phyloP scores from a whole-genome alignment of 2,888 invertebrate genomes.

The Ischnura elegans region DNA sequence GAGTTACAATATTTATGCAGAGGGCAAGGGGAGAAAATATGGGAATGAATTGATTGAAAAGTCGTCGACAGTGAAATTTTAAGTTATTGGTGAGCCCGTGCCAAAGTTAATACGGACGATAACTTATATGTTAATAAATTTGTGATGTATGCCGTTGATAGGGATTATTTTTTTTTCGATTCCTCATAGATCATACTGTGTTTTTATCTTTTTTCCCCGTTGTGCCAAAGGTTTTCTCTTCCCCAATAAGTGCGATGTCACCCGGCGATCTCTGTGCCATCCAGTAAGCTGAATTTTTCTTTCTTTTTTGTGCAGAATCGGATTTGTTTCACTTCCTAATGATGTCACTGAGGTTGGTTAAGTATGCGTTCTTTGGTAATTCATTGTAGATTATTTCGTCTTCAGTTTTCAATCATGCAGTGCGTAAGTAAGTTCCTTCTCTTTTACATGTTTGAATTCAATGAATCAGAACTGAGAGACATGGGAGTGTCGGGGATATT shows the following conservation, averaged over 20 bases:
- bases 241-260: neutral
- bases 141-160: neutral
- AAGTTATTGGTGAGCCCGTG: neutral
- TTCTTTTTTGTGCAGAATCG: neutral
- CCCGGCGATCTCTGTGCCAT: neutral
- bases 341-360: conserved; percentile 39
- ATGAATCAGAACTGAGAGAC: conserved; percentile 70
- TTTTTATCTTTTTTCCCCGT: neutral
- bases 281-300: neutral
- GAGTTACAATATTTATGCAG: neutral
- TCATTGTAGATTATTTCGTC: neutral
- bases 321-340: neutral
- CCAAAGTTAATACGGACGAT: no score
- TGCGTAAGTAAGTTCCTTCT: neutral
- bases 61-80: no score
- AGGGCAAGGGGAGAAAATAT: neutral
- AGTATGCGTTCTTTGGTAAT: neutral
- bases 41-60: neutral
- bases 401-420: neutral
- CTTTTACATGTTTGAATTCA: neutral
- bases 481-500: conserved; percentile 76
- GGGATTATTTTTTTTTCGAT: neutral
- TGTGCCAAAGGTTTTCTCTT: neutral
- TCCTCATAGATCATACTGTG: neutral
- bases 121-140: neutral